These are phyloP conservation scores for Hemistola chrysoprasaria DNA, from an alignment of 2,888 invertebrate species.

Conservation along the genomic window DNA sequence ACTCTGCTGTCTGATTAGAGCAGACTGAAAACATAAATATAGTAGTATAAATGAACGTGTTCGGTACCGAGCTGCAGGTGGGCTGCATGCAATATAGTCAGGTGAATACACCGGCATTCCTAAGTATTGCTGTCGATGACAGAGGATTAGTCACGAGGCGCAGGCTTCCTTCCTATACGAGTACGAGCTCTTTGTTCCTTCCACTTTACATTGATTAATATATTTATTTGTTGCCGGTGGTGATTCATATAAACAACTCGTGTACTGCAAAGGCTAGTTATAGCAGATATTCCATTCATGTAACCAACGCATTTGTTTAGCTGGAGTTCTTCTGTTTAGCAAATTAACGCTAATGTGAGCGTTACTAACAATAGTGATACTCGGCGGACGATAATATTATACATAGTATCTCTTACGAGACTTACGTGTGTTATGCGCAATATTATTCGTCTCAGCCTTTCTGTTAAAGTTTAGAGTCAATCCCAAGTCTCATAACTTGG, in stretches of 20 bases:
- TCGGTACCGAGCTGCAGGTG: no score
- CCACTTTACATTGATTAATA: conserved; percentile 14
- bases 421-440: no score
- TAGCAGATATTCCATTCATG: conserved; percentile 61
- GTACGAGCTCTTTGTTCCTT: conserved; percentile 36
- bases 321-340: conserved; percentile 35
- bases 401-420: no score
- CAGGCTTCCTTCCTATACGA: conserved; percentile 34
- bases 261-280: conserved; percentile 22
- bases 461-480: no score
- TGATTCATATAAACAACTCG: conserved; percentile 20
- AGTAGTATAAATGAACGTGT: no score
- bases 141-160: conserved; percentile 45
- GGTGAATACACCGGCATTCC: conserved; percentile 40
- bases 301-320: conserved; percentile 36
- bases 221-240: conserved; percentile 13
- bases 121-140: conserved; percentile 40
- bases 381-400: conserved; percentile 25
- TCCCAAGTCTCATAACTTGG: no score
- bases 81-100: no score
- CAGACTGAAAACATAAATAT: no score
- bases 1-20: no score
- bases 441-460: no score
- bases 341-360: conserved; percentile 35
- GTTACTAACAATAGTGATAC: conserved; percentile 32